A percentile compares a stretch with the other conserved stretches of the same genome.
Evolutionary conservation across 2,113 vertebrate genomes (phyloP).

Genomic region (Anguilla rostrata): DNA sequence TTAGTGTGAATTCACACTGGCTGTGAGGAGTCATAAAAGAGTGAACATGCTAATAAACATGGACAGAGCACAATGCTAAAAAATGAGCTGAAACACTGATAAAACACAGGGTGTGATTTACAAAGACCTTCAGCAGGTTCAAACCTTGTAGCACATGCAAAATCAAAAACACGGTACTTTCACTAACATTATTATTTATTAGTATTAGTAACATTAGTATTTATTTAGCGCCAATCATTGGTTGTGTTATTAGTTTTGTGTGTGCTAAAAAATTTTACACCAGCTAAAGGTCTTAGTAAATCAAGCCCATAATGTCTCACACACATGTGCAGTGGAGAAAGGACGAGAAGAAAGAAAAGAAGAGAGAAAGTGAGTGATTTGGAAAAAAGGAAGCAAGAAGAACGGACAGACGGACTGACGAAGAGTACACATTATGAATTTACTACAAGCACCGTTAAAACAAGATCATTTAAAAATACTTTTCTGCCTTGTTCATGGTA

Average conservation of each 20-base stretch:
- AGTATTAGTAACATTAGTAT: too few relatives aligned
- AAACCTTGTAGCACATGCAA: too few relatives aligned
- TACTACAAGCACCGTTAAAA: background rate
- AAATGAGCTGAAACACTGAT: constrained; percentile 65
- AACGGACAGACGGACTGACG: background rate
- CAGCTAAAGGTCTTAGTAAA: too few relatives aligned
- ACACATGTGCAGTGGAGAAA: constrained; percentile 48
- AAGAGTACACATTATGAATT: background rate
- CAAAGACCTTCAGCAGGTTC: too few relatives aligned
- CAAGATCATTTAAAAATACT: background rate
- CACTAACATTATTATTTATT: too few relatives aligned
- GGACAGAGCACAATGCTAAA: constrained; percentile 57
- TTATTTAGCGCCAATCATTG: too few relatives aligned
- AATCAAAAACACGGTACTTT: too few relatives aligned
- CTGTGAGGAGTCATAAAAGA: constrained; percentile 55
- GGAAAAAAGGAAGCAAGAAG: background rate
- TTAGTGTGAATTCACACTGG: constrained; percentile 14
- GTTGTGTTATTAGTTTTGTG: too few relatives aligned
- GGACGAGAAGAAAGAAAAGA: constrained; percentile 49
- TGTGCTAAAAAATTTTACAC: too few relatives aligned
- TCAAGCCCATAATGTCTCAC: constrained; percentile 40
- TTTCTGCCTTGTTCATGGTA: background rate
- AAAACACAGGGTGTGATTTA: constrained; percentile 38
- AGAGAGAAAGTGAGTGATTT: background rate
- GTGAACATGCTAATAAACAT: constrained; percentile 65